Percentiles rank a stretch among this genome's conserved stretches.
Conservation (phyloP, 1,140 invertebrate species). For the Onthophagus taurus region DNA sequence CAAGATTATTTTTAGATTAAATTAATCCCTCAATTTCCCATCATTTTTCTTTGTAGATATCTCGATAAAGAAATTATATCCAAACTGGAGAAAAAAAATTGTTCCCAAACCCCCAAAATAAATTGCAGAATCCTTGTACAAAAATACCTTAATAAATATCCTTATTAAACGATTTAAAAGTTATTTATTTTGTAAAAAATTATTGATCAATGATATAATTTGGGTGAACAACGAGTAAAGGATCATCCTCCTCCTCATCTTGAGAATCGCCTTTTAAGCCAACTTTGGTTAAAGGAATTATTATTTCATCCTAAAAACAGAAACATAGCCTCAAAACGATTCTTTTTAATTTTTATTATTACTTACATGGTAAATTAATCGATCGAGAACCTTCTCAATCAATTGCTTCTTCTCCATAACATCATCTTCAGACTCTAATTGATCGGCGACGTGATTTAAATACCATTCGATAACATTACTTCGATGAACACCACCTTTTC, state of each 20-base stretch:
- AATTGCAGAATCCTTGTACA: no score
- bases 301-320: slow-evolving; percentile 71
- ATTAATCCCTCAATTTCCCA: no score
- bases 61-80: no score
- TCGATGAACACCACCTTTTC: slow-evolving; percentile 58
- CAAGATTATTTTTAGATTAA: no score
- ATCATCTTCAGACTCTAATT: slow-evolving; percentile 87
- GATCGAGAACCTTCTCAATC: slow-evolving; percentile 92
- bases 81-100: no score
- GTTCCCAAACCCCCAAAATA: no score
- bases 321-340: slow-evolving; percentile 8
- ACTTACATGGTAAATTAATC: slow-evolving; percentile 82
- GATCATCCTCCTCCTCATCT: slow-evolving; percentile 66
- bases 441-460: slow-evolving; percentile 76
- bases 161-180: no score
- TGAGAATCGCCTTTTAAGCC: slow-evolving; percentile 45
- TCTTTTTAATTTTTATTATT: slow-evolving; percentile 11
- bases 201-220: slow-evolving; percentile 76
- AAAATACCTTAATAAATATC: no score
- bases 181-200: no score
- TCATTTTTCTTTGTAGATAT: no score
- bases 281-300: slow-evolving; percentile 74
- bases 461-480: slow-evolving; percentile 93
- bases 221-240: slow-evolving; percentile 87
- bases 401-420: slow-evolving; percentile 79